Evolutionary conservation across 2,888 invertebrate species (phyloP), one percentile per base, ranked within the genome.

Genomic region (Xestia sexstrigata): DNA sequence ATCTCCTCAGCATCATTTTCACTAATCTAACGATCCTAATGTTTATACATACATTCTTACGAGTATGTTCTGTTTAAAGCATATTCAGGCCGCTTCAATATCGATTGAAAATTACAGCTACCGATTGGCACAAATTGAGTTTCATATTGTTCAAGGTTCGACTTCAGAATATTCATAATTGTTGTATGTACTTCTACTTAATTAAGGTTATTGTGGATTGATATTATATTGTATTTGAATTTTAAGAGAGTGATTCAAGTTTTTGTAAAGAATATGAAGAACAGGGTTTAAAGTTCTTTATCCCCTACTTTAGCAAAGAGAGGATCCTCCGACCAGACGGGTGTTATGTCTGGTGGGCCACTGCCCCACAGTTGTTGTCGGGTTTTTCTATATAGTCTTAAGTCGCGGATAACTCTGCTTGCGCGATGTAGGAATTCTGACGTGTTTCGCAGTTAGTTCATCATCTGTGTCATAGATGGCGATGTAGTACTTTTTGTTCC

Each of bases 141-240:
- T 86, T 87, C 85, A 74, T 84, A 77, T 79, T 82, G 63, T 78
- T 86, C 87, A 86, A 86, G 86, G 87, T 78, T 76, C 52, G 45
- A 49, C 74, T 84, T 76, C 74, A 65, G 76, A 74, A 67, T 55
- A 83, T 71, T 76, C 30, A 67, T 85, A 67, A 81, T 69, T 85
- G 66, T 69, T 85, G 63, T 75, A 72, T 30, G 63, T 75, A 72
- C 30, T 65, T 42, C 35, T 3, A 3, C 35, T 63, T 79, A 75
- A 70, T 74, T 67, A 69, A 78, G 30, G 65, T 77, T 78, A 71
- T 78, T 79, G 72, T 73, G 35, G 5, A 55, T 67, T 39, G 15
- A 79, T 55, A 63, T 66, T 42, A 70, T 66, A 47, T 35, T 30
- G 49, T 83, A n/a, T n/a, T 71, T 65, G 35, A 20, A 68, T 66